A percentile compares a stretch with the other conserved stretches of the same genome.
These are phyloP conservation scores for Xestia xanthographa DNA, from an alignment of 2,888 invertebrate species.

Conservation along the genomic window DNA sequence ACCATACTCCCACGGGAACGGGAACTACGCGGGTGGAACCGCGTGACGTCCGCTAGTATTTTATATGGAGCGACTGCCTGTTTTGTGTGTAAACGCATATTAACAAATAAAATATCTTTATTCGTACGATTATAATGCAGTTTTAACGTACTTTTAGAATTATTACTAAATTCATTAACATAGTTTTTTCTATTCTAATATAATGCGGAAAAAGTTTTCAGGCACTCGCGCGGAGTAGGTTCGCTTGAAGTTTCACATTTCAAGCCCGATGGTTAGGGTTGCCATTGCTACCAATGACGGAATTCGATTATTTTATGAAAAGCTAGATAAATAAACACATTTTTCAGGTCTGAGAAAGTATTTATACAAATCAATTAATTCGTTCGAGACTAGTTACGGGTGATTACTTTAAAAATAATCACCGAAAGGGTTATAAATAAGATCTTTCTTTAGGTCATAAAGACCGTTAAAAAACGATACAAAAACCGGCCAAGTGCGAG, in stretches of 20 bases:
- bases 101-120: no score
- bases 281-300: background rate
- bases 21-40: no score
- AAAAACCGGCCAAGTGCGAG: no score
- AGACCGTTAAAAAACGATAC: no score
- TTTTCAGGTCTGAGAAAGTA: background rate
- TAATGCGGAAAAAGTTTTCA: slow-evolving; percentile 32
- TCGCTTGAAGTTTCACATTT: slow-evolving; percentile 23
- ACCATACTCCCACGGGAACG: no score
- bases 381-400: no score
- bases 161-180: background rate
- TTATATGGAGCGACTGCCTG: no score
- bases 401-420: background rate
- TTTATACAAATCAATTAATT: no score
- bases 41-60: no score
- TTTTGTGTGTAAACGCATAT: no score
- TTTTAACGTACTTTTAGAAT: background rate
- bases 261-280: background rate
- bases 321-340: background rate
- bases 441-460: background rate
- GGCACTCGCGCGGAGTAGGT: slow-evolving; percentile 16
- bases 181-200: background rate
- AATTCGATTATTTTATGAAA: background rate
- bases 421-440: background rate
- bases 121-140: background rate